These are phyloP conservation scores for Neogobius melanostomus DNA, from an alignment of 2,113 vertebrate species.

Conservation along the genomic window DNA sequence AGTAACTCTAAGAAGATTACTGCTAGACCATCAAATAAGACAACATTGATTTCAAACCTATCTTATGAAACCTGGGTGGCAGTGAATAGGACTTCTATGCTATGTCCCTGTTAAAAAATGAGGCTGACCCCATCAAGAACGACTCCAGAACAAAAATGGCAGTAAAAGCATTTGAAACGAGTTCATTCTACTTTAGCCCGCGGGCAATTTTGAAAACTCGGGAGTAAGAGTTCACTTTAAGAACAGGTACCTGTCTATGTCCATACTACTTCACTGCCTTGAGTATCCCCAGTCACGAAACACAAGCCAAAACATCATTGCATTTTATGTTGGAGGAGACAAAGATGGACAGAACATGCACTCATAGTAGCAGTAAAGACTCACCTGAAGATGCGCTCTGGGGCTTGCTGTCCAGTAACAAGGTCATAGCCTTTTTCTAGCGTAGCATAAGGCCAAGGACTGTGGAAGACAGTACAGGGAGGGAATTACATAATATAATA, in stretches of 20 bases:
- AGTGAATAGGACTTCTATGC: conserved; percentile 14
- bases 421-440: conserved; percentile 95
- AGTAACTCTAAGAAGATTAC: too few relatives aligned
- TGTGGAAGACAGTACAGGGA: conserved; percentile 49
- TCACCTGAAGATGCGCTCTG: conserved; percentile 98
- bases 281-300: conserved; percentile 28
- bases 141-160: conserved; percentile 44
- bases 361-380: conserved; percentile 25
- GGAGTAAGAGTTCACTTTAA: conserved; percentile 15
- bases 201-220: conserved; percentile 38
- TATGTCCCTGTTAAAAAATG: conserved; percentile 22
- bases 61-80: conserved; percentile 2
- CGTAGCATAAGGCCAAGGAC: conserved; percentile 96
- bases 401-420: conserved; percentile 94
- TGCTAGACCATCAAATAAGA: not conserved
- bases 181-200: conserved; percentile 24
- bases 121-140: conserved; percentile 55
- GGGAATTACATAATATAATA: not conserved
- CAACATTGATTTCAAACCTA: not conserved
- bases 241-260: conserved; percentile 24
- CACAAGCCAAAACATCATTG: not conserved
- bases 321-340: conserved; percentile 14
- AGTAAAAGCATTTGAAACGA: conserved; percentile 59
- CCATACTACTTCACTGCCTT: conserved; percentile 34
- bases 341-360: conserved; percentile 39